phyloP scores from a whole-genome alignment of 2,113 vertebrate species.

The Panthera uncia region DNA sequence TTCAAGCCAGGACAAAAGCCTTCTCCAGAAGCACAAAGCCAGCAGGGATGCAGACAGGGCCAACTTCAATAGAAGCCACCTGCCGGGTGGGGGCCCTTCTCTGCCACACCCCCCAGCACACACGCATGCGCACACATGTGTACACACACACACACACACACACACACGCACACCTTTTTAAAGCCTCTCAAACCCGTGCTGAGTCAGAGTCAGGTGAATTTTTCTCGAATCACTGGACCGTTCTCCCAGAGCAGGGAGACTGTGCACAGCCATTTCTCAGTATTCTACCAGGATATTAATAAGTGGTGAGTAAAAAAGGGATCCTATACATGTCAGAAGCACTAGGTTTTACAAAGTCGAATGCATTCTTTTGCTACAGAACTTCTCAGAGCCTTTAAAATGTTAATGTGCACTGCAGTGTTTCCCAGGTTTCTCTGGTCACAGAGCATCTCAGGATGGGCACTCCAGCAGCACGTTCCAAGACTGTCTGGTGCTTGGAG shows the following conservation, averaged over 20 bases:
- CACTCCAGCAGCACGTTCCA: neutral
- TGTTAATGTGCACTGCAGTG: neutral
- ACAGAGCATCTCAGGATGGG: neutral
- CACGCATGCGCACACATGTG: neutral
- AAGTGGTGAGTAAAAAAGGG: neutral
- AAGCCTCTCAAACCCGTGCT: neutral
- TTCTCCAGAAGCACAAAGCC: constrained; percentile 83
- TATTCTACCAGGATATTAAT: neutral
- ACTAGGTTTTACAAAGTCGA: neutral
- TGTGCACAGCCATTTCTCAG: neutral
- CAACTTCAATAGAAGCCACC: constrained; percentile 83
- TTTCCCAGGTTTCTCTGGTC: neutral
- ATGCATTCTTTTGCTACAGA: neutral
- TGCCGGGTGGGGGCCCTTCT: constrained; percentile 76
- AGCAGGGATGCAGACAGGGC: constrained; percentile 73
- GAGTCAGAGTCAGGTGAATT: constrained; percentile 20
- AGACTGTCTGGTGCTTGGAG: neutral
- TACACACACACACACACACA: neutral
- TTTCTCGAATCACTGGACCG: neutral
- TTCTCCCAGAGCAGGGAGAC: neutral
- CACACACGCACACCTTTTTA: neutral
- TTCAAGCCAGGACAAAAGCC: constrained; percentile 86
- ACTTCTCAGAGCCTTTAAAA: constrained; percentile 2
- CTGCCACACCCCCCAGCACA: neutral
- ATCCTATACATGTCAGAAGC: neutral